Base-by-base conservation (phyloP, 1,140 invertebrate species). In the Trachelipus rathkii region DNA sequence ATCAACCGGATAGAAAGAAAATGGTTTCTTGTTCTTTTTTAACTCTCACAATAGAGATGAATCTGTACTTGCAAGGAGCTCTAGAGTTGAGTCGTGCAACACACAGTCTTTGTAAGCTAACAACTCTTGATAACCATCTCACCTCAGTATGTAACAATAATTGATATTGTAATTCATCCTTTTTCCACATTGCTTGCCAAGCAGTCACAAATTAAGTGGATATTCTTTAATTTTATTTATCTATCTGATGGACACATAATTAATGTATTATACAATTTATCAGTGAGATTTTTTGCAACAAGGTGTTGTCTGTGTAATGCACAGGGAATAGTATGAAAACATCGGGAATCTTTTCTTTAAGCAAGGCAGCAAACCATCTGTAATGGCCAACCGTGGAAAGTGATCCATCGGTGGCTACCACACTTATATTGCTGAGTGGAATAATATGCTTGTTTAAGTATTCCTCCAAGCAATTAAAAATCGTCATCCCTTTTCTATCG, bases 221-320 rank as follows among this genome's bases (percentile, higher is more conserved):
- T 74, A 50, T 24, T 11, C 50, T 68, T 69, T 74, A 43, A 74
- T 74, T 74, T 67, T 74, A 68, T 74, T 74, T 21, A 74, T 45
- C n/a, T n/a, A n/a, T n/a, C n/a, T n/a, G n/a, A n/a, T n/a, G n/a
- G n/a, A n/a, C 53, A 74, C 73, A 74, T 60, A 60, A 60, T 60
- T 24, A 74, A 60, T 44, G 73, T 43, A 67, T 71, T 67, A 44
- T 72, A n/a, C 33, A 75, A 67, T 75, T 75, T 67, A 15, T 46
- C 67, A 75, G 60, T n/a, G 66, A 68, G 76, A 70, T 69, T n/a
- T 60, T 74, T 73, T 53, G 71, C 53, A 13, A 74, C 76, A 77
- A 75, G 77, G 71, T 78, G 77, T 53, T 78, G 77, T 72, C 44
- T 78, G 72, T 66, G n/a, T n/a, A 78, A 74, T 44, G 75, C 73